A percentile compares a stretch with the other conserved stretches of the same genome.
Evolutionary conservation across 2,888 invertebrate genomes (phyloP).

Genomic region (Drosophila multiciliata): DNA sequence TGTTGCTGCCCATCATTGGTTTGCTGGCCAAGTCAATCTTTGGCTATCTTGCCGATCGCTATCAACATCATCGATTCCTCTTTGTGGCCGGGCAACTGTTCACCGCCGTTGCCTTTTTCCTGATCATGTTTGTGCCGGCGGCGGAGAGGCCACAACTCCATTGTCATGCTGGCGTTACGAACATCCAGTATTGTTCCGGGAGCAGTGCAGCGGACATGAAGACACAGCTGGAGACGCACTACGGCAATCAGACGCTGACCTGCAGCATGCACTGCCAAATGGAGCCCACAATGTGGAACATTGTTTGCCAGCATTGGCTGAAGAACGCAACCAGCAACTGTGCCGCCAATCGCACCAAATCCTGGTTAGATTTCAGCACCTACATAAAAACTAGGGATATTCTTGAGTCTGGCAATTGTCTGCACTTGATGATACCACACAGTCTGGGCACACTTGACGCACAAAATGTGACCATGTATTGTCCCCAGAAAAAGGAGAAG

Average conservation of each 20-base stretch:
- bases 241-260: constrained; percentile 72
- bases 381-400: background rate
- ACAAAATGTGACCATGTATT: constrained; percentile 83
- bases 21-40: constrained; percentile 92
- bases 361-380: background rate
- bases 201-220: constrained; percentile 85
- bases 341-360: constrained; percentile 5
- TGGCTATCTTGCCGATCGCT: constrained; percentile 92
- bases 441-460: constrained; percentile 85
- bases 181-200: constrained; percentile 87
- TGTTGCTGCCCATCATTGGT: constrained; percentile 91
- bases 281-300: constrained; percentile 87
- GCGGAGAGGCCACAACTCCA: constrained; percentile 86
- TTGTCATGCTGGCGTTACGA: constrained; percentile 87
- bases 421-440: constrained; percentile 85
- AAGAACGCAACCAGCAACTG: constrained; percentile 85
- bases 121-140: constrained; percentile 90
- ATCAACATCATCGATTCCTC: constrained; percentile 87
- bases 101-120: constrained; percentile 89
- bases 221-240: constrained; percentile 83
- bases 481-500: constrained; percentile 72
- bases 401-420: constrained; percentile 76
- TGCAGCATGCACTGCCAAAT: constrained; percentile 87
- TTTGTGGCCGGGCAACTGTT: constrained; percentile 91
- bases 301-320: constrained; percentile 88